Evolutionary conservation across 2,888 invertebrate genomes (phyloP), one percentile per base, ranked within the genome.

Genomic region (Celastrina argiolus): DNA sequence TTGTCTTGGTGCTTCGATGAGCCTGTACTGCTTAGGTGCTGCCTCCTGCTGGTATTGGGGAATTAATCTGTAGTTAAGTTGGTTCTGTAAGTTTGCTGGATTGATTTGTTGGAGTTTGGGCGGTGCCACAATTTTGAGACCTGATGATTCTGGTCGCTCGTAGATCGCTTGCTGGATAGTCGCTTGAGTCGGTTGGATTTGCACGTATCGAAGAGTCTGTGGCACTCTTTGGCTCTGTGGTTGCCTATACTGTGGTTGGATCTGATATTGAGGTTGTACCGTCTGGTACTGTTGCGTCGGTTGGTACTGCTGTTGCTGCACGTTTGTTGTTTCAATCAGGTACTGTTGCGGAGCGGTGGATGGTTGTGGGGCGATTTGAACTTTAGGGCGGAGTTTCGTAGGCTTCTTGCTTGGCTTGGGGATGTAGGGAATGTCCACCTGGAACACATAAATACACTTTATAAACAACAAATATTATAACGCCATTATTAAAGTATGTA

Each of bases 281-380:
- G 71, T 74, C 69, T 75, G 74, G 22, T 72, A 66, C 8, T 66
- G 66, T 64, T 79, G 72, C 68, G 41, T 28, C 26, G 59, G 76
- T 56, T 72, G 75, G 51, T 74, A 72, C 26, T 78, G 81, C 69
- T 83, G 86, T 67, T 83, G 83, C 69, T 88, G 88, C 1, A 90
- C 82, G 66, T 91, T 91, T 0, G 92, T 91, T 0, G 92, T 92
- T 75, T 92, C 92, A 26, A 92, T 92, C 26, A 91, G 73, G 70
- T 91, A 92, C 71, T 92, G 92, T 67, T 92, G 91, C 36, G 92
- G 92, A 31, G 88, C 87, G 10, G 81, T 71, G 12, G 86, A 75
- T 1, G 84, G 71, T 69, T 84, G 86, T 16, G 84, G 78, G 42
- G 72, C 67, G 4, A 81, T 70, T 72, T 82, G 84, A 6, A 78